Conservation (phyloP, 2,888 invertebrate genomes). For the Trichogramma dendrolimi region DNA sequence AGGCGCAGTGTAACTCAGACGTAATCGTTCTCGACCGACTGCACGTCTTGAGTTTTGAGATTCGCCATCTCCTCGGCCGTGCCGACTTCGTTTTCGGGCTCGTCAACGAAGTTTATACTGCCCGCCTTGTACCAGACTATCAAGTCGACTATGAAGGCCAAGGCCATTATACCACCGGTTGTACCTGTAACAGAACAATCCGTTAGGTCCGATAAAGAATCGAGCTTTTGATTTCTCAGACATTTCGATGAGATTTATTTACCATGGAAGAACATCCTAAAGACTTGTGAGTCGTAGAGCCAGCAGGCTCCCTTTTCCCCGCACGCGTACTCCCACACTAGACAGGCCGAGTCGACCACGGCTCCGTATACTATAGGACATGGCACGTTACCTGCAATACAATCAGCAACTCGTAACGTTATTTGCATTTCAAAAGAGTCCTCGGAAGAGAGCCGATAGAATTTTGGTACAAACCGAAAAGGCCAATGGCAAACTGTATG, state of each 20-base stretch:
- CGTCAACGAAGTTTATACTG: slow-evolving; percentile 67
- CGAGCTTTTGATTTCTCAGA: neutral
- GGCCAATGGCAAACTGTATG: slow-evolving; percentile 87
- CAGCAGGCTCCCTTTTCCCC: slow-evolving; percentile 80
- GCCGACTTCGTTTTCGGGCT: slow-evolving; percentile 54
- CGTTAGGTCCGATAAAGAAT: too few species aligned
- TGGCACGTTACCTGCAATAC: slow-evolving; percentile 72
- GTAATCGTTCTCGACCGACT: slow-evolving; percentile 46
- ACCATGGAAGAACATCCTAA: slow-evolving; percentile 84
- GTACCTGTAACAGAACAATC: slow-evolving; percentile 60
- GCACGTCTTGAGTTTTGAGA: slow-evolving; percentile 44
- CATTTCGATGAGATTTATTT: slow-evolving; percentile 34
- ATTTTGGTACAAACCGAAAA: slow-evolving; percentile 64
- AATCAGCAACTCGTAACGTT: neutral
- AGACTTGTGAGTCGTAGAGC: slow-evolving; percentile 78
- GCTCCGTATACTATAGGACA: slow-evolving; percentile 93
- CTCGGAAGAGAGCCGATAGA: slow-evolving; percentile 17
- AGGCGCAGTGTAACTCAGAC: slow-evolving; percentile 35
- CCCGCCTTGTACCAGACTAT: slow-evolving; percentile 87
- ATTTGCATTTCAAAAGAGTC: neutral
- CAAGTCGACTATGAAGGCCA: slow-evolving; percentile 84
- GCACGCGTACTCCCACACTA: slow-evolving; percentile 80
- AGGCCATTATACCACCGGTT: slow-evolving; percentile 78
- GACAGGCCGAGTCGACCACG: slow-evolving; percentile 86
- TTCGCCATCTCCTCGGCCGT: slow-evolving; percentile 51